A percentile compares a stretch with the other conserved stretches of the same genome.
Evolutionary conservation across 92 coral and sea anemone genomes (phyloP).

Genomic region (Epizoanthus ramosus): DNA sequence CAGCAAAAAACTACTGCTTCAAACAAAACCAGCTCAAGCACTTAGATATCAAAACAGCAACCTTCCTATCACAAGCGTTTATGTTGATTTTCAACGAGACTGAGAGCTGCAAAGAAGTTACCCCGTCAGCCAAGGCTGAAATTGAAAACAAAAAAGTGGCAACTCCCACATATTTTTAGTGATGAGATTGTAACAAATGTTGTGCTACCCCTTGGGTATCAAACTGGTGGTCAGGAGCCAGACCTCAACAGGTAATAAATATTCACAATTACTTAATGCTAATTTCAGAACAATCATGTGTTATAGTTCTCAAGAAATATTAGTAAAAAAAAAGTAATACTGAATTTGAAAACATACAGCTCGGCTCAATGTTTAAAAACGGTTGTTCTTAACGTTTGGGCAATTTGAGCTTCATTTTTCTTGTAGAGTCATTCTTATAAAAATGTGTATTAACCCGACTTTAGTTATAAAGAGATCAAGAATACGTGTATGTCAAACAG

Average conservation of each 20-base stretch:
- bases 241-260: slow-evolving; percentile 10
- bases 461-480: too few relatives aligned
- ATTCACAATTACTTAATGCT: too few relatives aligned
- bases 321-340: not conserved
- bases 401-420: too few relatives aligned
- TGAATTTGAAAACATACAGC: too few relatives aligned
- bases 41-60: slow-evolving; percentile 30
- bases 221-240: slow-evolving; percentile 21
- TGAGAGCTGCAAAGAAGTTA: slow-evolving; percentile 30
- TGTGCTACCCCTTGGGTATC: slow-evolving; percentile 36
- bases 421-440: too few relatives aligned
- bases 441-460: too few relatives aligned
- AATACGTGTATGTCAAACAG: too few relatives aligned
- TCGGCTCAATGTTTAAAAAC: too few relatives aligned
- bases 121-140: slow-evolving; percentile 34
- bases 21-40: not conserved
- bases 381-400: too few relatives aligned
- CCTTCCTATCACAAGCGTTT: slow-evolving; percentile 10
- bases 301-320: not conserved
- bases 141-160: slow-evolving; percentile 12
- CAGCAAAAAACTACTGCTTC: slow-evolving; percentile 34
- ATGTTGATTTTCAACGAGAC: not conserved
- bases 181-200: slow-evolving; percentile 12
- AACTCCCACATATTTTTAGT: slow-evolving; percentile 40
- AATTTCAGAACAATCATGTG: too few relatives aligned